Evolutionary conservation across 2,113 vertebrate genomes (phyloP).

Genomic region (Carlito syrichta): DNA sequence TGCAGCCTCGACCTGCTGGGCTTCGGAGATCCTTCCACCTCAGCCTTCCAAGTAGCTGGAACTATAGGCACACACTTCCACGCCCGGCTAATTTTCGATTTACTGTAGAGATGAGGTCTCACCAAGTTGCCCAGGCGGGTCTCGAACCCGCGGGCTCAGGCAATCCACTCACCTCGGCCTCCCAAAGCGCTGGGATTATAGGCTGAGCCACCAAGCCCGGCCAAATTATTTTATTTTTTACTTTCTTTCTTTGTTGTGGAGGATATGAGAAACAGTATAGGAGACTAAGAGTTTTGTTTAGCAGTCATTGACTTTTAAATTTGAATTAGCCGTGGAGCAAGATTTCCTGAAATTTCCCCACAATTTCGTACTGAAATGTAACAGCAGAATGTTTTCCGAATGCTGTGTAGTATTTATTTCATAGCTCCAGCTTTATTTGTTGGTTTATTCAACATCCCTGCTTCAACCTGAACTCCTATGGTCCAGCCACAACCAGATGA

Average conservation of each 20-base stretch:
- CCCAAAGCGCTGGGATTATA: no score
- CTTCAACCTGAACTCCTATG: neutral
- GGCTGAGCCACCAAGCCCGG: no score
- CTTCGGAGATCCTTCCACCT: no score
- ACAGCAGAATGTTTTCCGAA: neutral
- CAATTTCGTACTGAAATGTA: neutral
- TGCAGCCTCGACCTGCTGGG: no score
- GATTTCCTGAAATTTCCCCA: conserved; percentile 33
- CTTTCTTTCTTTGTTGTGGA: neutral
- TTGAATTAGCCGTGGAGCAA: neutral
- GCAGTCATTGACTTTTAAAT: conserved; percentile 37
- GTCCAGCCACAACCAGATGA: neutral
- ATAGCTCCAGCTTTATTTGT: neutral
- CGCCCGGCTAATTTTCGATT: no score
- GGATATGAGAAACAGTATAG: neutral
- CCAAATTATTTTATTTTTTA: no score
- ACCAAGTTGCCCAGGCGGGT: no score
- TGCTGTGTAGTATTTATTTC: neutral
- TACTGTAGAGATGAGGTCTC: no score
- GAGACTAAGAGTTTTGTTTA: neutral
- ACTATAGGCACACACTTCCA: no score
- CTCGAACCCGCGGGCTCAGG: no score
- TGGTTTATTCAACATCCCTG: neutral
- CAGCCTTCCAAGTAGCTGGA: no score
- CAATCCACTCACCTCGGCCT: no score